Evolutionary conservation across 2,888 invertebrate species (phyloP), one percentile per base, ranked within the genome.

Genomic region (Archips xylosteana): DNA sequence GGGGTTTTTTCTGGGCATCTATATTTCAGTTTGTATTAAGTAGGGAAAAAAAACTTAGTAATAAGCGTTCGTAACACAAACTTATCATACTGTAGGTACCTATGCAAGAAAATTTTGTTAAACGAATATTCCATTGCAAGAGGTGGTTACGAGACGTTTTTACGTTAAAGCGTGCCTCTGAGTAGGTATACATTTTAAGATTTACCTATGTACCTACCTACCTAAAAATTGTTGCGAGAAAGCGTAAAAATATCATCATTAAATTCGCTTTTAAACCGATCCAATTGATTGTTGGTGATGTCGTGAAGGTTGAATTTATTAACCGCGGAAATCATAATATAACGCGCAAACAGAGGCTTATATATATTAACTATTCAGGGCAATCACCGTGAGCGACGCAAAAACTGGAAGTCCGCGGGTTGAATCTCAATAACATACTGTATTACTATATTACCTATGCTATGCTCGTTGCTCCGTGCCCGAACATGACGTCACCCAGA

Each of bases 401-500:
- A 90, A 90, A 92, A 90, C 89, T 87, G 84, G 85, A 85, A 85
- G 84, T 85, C 82, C 85, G 86, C 86, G 78, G 78, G 82, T 83
- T 83, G 88, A 91, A 89, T 92, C 86, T 87, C 80, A 90, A 90
- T 85, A 87, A 86, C 87, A 87, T 81, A 79, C 82, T 82, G 82
- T 89, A 67, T 32, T 81, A 79, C 82, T 82, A 81, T 89, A 67
- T 32, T 57, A 89, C 88, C 83, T 87, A 80, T 76, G 78, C 74
- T 77, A 78, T 80, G 71, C 77, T 23, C 23, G 1, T 23, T 23
- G 23, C 23, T 81, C 82, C 77, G 80, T 79, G 82, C 78, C 81
- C 82, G 83, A 78, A 78, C 82, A 82, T 94, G 92, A 94, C 94
- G 92, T 94, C 91, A 94, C 72, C 85, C 85, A 87, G 85, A 94